These are phyloP conservation scores for Mustelus asterias DNA, from an alignment of 2,113 vertebrate species.

Conservation along the genomic window DNA sequence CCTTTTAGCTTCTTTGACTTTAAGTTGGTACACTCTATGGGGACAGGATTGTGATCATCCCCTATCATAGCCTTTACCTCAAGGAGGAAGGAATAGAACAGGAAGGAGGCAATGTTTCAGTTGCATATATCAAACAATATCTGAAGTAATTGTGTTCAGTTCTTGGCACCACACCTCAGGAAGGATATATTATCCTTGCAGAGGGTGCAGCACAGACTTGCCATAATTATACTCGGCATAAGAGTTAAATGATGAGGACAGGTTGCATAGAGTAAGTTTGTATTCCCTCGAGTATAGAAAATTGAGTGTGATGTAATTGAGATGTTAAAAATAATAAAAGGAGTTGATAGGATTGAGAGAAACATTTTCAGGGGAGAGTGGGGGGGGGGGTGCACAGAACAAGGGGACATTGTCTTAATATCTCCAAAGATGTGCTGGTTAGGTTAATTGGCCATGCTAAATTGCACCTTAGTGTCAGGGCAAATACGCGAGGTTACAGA, in stretches of 20 bases:
- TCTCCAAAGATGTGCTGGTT: no score
- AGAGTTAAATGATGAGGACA: neutral
- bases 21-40: neutral
- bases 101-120: neutral
- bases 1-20: neutral
- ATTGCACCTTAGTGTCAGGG: no score
- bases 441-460: no score
- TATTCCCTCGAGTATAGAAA: neutral
- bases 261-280: neutral
- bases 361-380: neutral
- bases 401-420: neutral
- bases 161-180: neutral
- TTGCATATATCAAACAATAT: neutral
- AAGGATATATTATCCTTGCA: neutral
- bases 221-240: neutral
- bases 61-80: neutral
- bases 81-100: neutral
- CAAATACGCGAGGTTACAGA: no score
- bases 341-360: neutral
- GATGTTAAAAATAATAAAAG: neutral
- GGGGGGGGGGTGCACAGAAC: neutral
- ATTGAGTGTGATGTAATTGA: neutral
- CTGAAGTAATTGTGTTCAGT: neutral
- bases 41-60: neutral
- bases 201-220: neutral